Base-by-base conservation (phyloP, 1,140 invertebrate species). In the Drosophila subobscura region DNA sequence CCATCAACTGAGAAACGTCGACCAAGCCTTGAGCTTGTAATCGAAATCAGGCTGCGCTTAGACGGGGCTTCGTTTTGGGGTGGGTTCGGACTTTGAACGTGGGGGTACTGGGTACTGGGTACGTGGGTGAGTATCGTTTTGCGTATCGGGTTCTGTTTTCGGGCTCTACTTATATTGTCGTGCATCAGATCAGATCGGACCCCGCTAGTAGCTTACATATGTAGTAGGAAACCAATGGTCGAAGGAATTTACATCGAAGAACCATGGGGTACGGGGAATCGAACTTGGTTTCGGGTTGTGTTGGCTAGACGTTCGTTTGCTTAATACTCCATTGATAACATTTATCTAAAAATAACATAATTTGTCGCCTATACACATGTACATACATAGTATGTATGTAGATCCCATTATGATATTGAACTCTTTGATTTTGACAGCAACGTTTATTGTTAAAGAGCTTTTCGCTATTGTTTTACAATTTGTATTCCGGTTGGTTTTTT, bases 291-390 rank as follows among this genome's bases (percentile, higher is more conserved):
- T 50, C 5, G 25, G 14, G 42, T 40, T 47, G 10, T 54, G 45
- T 27, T 44, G 64, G 29, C 29, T 54, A 25, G 27, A 49, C 33
- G 55, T 47, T 23, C 25, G 10, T 65, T 37, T 44, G 27, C 33
- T 51, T 16, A 40, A 33, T 58, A 49, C 44, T 16, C 16, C 57
- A 40, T 51, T 54, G 51, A 65, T 76, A 67, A 86, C 80, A 77
- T 71, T 86, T 80, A 60, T 85, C 80, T 72, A 85, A 85, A 85
- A 85, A 85, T 85, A 85, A 85, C 74, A 67, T 67, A 57, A 55
- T 61, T 46, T 68, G 49, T 33, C 57, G 41, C 60, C 6, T 58
- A 22, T 33, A 33, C 8, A 29, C 8, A 8, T 29, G 7, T 29
- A 29, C 10, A 37, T 3, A 29, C n/a, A n/a, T n/a, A 58, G 47